A percentile compares a stretch with the other conserved stretches of the same genome.
These are phyloP conservation scores for Tragelaphus imberbis DNA, from an alignment of 2,113 vertebrate species.

Conservation along the genomic window DNA sequence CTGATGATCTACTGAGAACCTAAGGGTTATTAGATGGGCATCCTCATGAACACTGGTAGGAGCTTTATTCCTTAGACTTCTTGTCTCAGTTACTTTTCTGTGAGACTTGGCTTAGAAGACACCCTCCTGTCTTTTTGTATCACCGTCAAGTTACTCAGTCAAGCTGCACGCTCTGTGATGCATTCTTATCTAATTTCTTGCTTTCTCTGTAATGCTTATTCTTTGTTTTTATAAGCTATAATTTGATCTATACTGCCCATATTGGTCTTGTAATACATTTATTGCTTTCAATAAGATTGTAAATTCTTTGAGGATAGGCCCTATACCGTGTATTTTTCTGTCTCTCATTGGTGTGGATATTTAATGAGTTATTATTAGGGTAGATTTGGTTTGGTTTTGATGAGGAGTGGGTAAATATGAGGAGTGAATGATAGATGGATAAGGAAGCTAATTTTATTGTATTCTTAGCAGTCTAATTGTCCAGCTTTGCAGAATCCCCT, in stretches of 20 bases:
- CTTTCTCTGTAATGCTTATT: slow-evolving; percentile 20
- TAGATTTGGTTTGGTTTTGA: neutral
- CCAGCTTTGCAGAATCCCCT: neutral
- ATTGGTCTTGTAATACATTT: neutral
- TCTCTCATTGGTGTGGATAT: neutral
- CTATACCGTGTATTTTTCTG: neutral
- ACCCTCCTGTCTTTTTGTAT: neutral
- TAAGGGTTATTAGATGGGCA: neutral
- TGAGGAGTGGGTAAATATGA: neutral
- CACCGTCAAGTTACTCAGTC: neutral
- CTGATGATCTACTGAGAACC: neutral
- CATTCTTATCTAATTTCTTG: neutral
- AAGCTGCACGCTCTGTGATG: neutral
- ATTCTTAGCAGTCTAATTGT: neutral
- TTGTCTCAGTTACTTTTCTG: neutral
- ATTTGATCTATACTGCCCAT: neutral
- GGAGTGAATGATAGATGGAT: neutral
- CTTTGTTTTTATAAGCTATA: neutral
- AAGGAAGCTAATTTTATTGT: neutral
- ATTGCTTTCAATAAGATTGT: neutral
- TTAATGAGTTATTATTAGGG: neutral
- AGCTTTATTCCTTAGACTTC: neutral
- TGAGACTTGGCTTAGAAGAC: neutral
- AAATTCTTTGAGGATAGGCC: neutral
- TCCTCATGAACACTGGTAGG: neutral